Evolutionary conservation across 2,888 invertebrate genomes (phyloP).

Genomic region (Dasypolia templi): DNA sequence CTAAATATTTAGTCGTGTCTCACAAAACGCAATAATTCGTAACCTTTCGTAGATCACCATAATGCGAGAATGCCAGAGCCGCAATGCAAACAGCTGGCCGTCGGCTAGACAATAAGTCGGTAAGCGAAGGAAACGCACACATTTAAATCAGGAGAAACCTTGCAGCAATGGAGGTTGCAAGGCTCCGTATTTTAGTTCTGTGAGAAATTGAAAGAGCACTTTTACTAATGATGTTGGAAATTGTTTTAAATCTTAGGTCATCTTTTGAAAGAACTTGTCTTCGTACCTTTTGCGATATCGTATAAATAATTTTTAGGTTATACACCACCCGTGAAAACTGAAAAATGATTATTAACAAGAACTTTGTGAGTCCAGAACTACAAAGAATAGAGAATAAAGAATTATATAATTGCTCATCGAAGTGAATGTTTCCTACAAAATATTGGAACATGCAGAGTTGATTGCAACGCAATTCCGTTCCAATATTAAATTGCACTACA

Average conservation of each 20-base stretch:
- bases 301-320: neutral
- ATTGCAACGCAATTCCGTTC: conserved; percentile 31
- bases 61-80: conserved; percentile 76
- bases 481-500: conserved; percentile 38
- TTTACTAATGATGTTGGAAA: conserved; percentile 1
- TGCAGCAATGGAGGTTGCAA: conserved; percentile 34
- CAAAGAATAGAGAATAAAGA: neutral
- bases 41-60: conserved; percentile 57
- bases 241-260: conserved; percentile 2
- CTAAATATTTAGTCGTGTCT: conserved; percentile 33
- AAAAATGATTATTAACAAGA: neutral
- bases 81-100: conserved; percentile 75
- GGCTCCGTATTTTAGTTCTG: conserved; percentile 37
- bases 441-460: neutral
- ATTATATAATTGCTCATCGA: neutral
- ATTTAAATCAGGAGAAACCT: conserved; percentile 55
- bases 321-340: neutral
- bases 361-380: neutral
- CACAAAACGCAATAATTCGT: conserved; percentile 40
- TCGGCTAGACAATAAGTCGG: conserved; percentile 76
- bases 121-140: conserved; percentile 71
- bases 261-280: neutral
- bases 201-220: conserved; percentile 28
- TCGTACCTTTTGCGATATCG: neutral
- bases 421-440: conserved; percentile 1